A percentile compares a stretch with the other conserved stretches of the same genome.
Evolutionary conservation across 2,888 invertebrate genomes (phyloP).

Genomic region (Eustalomyia histrio): DNA sequence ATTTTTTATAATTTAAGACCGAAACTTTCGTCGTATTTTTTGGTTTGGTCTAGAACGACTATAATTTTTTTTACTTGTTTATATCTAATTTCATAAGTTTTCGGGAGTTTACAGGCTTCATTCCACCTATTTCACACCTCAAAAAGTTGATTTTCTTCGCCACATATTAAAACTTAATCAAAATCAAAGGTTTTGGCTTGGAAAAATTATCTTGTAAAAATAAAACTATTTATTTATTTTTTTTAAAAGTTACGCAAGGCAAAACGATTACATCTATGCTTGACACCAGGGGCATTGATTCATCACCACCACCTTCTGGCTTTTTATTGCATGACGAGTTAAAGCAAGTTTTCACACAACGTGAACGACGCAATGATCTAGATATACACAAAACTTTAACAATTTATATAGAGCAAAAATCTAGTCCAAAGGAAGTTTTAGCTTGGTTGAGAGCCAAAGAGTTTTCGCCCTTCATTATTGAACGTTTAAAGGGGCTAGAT

Average conservation of each 20-base stretch:
- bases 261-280: slow-evolving; percentile 39
- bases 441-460: slow-evolving; percentile 89
- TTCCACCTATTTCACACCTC: too few relatives aligned
- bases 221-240: not conserved
- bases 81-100: too few relatives aligned
- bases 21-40: too few relatives aligned
- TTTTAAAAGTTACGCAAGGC: slow-evolving; percentile 30
- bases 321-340: slow-evolving; percentile 66
- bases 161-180: too few relatives aligned
- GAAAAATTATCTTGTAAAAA: too few relatives aligned
- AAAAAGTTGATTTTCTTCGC: too few relatives aligned
- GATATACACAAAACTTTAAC: slow-evolving; percentile 86
- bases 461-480: slow-evolving; percentile 84
- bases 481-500: slow-evolving; percentile 84
- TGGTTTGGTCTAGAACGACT: too few relatives aligned
- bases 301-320: not conserved
- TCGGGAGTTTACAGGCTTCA: too few relatives aligned
- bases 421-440: slow-evolving; percentile 85
- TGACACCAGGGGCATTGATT: slow-evolving; percentile 18
- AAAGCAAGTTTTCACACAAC: slow-evolving; percentile 65
- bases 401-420: slow-evolving; percentile 86
- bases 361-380: slow-evolving; percentile 81
- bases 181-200: too few relatives aligned
- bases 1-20: too few relatives aligned
- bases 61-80: too few relatives aligned